Evolutionary conservation across 2,888 invertebrate species (phyloP).

Genomic region (Cheilosia impressa): DNA sequence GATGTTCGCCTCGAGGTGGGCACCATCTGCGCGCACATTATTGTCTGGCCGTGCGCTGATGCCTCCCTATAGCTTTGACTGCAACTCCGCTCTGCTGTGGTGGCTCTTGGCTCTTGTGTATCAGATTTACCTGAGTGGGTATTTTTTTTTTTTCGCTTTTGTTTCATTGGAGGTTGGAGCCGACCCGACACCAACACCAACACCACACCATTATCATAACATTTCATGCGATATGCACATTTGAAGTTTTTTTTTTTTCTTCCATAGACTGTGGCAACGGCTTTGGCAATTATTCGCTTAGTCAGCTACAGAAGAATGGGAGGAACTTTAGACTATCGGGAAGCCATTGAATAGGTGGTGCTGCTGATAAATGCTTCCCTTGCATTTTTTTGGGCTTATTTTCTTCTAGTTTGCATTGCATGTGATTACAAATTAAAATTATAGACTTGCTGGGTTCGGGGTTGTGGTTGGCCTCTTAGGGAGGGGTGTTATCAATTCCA

Average conservation of each 20-base stretch:
- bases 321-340: slow-evolving; percentile 63
- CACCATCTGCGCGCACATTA: slow-evolving; percentile 62
- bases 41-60: slow-evolving; percentile 54
- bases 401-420: slow-evolving; percentile 37
- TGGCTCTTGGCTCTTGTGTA: slow-evolving; percentile 3
- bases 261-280: slow-evolving; percentile 42
- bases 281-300: slow-evolving; percentile 70
- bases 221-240: slow-evolving; percentile 75
- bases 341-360: slow-evolving; percentile 68
- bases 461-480: slow-evolving; percentile 13
- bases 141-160: slow-evolving; percentile 30
- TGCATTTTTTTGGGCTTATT: not conserved
- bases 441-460: slow-evolving; percentile 28
- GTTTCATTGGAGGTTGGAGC: slow-evolving; percentile 67
- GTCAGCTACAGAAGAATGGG: slow-evolving; percentile 53
- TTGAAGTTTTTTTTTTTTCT: slow-evolving; percentile 43
- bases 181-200: slow-evolving; percentile 61
- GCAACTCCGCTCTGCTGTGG: slow-evolving; percentile 18
- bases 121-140: slow-evolving; percentile 3
- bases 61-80: slow-evolving; percentile 44
- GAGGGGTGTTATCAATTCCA: slow-evolving; percentile 19
- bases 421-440: slow-evolving; percentile 56
- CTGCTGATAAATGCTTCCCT: slow-evolving; percentile 64
- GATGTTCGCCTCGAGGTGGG: slow-evolving; percentile 46
- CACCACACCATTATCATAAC: slow-evolving; percentile 73